Conservation (phyloP, 2,888 invertebrate genomes). For the Cacoxenus indagator region DNA sequence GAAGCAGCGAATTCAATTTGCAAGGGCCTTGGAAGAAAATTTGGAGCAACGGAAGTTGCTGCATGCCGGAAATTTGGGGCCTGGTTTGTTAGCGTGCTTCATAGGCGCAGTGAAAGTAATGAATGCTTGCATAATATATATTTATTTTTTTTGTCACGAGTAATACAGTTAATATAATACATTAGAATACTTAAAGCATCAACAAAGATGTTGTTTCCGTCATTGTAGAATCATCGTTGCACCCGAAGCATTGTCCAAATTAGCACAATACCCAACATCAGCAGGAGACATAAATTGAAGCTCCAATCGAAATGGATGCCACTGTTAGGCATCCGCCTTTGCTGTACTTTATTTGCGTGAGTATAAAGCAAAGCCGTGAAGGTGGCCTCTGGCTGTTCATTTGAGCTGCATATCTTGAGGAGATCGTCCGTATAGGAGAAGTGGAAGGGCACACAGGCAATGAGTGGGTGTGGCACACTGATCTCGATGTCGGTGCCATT, state of each 20-base stretch:
- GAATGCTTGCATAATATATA: too few species aligned
- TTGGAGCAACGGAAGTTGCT: constrained; percentile 38
- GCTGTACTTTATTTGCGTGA: neutral
- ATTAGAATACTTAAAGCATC: neutral
- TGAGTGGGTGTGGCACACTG: neutral
- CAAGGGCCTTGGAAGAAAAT: too few species aligned
- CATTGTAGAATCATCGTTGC: neutral
- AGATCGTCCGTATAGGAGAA: constrained; percentile 6
- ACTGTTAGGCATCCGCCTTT: neutral
- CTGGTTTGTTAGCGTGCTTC: too few species aligned
- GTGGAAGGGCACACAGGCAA: neutral
- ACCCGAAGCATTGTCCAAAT: neutral
- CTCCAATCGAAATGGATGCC: neutral
- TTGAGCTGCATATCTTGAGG: neutral
- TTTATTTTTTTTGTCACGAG: too few species aligned
- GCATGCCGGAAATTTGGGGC: constrained; percentile 40
- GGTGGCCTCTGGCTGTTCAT: neutral
- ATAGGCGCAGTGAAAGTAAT: too few species aligned
- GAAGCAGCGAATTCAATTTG: too few species aligned
- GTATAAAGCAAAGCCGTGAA: neutral
- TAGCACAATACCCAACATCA: neutral
- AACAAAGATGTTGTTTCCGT: neutral
- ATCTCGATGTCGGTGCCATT: neutral
- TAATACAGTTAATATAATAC: neutral
- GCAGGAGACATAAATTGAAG: neutral